These are phyloP conservation scores for Catharus fuscescens DNA, from an alignment of 2,113 vertebrate genomes.

Conservation along the genomic window DNA sequence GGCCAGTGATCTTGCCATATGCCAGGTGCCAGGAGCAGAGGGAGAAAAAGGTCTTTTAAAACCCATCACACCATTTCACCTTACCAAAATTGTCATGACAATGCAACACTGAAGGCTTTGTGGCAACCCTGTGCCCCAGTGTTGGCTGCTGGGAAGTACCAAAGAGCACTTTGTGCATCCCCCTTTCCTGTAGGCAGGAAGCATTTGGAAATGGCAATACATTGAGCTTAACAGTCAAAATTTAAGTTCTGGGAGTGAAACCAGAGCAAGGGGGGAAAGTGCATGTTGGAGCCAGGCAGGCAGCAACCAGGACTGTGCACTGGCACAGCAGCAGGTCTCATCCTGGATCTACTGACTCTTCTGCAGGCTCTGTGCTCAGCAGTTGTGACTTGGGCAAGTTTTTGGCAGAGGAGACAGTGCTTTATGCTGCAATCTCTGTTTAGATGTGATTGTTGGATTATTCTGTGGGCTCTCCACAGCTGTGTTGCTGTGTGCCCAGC, in stretches of 20 bases:
- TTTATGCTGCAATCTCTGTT: not conserved
- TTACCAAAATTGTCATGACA: not conserved
- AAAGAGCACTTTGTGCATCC: not conserved
- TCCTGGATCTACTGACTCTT: not conserved
- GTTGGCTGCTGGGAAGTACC: not conserved
- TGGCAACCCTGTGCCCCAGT: not conserved
- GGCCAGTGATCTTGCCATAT: not conserved
- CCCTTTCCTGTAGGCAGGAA: not conserved
- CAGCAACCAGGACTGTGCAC: not conserved
- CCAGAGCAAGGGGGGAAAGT: not conserved
- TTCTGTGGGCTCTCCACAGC: not conserved
- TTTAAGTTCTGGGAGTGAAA: not conserved
- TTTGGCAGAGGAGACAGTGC: not conserved
- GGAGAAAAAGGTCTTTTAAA: not conserved
- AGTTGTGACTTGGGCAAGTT: not conserved
- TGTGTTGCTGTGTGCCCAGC: not conserved
- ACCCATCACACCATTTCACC: not conserved
- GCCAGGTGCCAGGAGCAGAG: not conserved
- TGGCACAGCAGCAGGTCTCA: not conserved
- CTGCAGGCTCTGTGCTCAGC: not conserved
- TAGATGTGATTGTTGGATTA: not conserved
- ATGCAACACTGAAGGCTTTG: not conserved
- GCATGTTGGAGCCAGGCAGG: not conserved
- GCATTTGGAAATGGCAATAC: constrained; percentile 1
- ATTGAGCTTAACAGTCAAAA: not conserved